Percentiles rank a stretch among this genome's conserved stretches.
These are phyloP conservation scores for Enteromius afrohamiltoni DNA, from an alignment of 2,797 vertebrate genomes.

Conservation along the genomic window DNA sequence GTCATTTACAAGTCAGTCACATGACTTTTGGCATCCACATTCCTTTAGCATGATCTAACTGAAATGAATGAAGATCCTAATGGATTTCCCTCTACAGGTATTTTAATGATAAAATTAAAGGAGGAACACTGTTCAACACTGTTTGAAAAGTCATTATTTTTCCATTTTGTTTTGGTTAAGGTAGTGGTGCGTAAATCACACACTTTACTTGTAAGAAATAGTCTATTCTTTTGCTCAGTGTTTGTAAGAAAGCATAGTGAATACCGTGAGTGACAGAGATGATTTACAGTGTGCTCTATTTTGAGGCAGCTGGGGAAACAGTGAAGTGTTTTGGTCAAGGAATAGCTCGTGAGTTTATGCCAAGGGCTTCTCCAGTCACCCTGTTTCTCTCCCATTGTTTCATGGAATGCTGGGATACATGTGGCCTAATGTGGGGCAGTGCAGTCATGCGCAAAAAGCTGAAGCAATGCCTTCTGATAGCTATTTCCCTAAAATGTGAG, in stretches of 20 bases:
- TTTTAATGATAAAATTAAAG: neutral
- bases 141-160: neutral
- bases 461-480: neutral
- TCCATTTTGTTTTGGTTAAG: neutral
- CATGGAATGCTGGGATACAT: constrained; percentile 33
- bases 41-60: neutral
- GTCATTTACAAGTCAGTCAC: neutral
- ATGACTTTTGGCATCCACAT: neutral
- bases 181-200: neutral
- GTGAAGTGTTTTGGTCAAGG: constrained; percentile 43
- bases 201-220: neutral
- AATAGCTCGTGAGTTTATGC: constrained; percentile 33
- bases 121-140: neutral
- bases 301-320: constrained; percentile 47
- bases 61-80: neutral
- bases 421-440: constrained; percentile 28
- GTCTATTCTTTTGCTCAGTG: neutral
- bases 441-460: constrained; percentile 27
- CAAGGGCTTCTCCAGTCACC: constrained; percentile 35
- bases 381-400: constrained; percentile 37
- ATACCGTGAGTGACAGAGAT: constrained; percentile 5
- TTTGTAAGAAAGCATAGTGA: neutral
- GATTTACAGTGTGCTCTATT: constrained; percentile 28
- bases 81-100: neutral
- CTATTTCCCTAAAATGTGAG: constrained; percentile 16